Base-by-base conservation (phyloP, 2,888 invertebrate genomes). In the Leptinotarsa haldemani region DNA sequence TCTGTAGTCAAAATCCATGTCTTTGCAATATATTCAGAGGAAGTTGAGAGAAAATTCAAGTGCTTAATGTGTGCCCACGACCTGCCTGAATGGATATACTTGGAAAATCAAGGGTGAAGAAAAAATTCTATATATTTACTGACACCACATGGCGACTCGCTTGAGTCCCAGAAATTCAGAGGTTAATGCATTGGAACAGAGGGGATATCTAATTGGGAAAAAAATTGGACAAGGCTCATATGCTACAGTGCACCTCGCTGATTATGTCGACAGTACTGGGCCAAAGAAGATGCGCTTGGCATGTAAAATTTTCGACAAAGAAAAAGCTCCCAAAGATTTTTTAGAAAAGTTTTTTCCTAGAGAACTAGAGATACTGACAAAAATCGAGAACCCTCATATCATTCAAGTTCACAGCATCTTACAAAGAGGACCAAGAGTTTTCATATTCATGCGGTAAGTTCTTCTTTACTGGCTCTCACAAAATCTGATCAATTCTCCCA, bases 151-250 rank as follows among this genome's bases (percentile, higher is more conserved):
- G 93, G 93, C 92, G 90, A 90, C 91, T 89, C 91, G 91, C 76
- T 90, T 93, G 88, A 91, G 91, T 90, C 92, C 94, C 87, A 92
- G 93, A 88, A 93, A 92, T 89, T 95, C 95, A 83, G 95, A 96
- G 90, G 92, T 94, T 81, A 93, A 93, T 87, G 95, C 95, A 85
- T 90, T 95, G 88, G 94, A 94, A 87, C 93, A 94, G 88, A 90
- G 94, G 85, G 95, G 95, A 83, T 95, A 95, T 88, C 89, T 93
- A 75, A 94, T 96, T 85, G 83, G 84, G 16, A 93, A 94, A 87
- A 95, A 95, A 89, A 94, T 97, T 84, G 97, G 97, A 77, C 94
- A 96, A 90, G 97, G 97, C 75, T 95, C 95, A 25, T 96, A 96
- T 87, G 96, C 96, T 77, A 95, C 95, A 69, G 97, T 97, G 48